phyloP scores from a whole-genome alignment of 2,797 vertebrate species.

The Tympanoctomys barrerae region DNA sequence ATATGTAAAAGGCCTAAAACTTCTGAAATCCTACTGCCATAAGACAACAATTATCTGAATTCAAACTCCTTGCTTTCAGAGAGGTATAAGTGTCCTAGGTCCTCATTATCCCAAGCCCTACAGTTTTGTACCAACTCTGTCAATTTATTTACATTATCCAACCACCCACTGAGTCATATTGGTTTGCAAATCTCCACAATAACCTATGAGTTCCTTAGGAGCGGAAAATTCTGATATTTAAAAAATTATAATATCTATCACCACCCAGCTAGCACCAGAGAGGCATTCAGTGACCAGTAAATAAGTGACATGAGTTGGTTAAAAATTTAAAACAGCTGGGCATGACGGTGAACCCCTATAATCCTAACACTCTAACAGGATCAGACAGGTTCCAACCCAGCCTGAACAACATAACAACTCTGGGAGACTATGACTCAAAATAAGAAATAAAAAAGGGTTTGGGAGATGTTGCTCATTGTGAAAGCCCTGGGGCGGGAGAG shows the following conservation, averaged over 20 bases:
- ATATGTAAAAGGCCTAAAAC: not conserved
- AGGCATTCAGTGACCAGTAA: not conserved
- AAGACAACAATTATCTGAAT: not conserved
- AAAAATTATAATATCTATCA: not conserved
- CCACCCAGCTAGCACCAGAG: not conserved
- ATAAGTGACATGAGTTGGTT: not conserved
- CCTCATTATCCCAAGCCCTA: not conserved
- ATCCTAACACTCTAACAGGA: not conserved
- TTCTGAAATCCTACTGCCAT: not conserved
- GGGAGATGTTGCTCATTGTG: not conserved
- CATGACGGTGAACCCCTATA: not conserved
- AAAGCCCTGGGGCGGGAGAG: not conserved
- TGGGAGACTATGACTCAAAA: not conserved
- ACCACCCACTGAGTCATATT: not conserved
- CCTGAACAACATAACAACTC: not conserved
- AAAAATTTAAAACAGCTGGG: not conserved
- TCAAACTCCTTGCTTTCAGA: not conserved
- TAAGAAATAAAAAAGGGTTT: not conserved
- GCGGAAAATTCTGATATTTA: not conserved
- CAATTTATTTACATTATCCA: slow-evolving; percentile 14
- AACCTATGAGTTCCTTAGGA: slow-evolving; percentile 5
- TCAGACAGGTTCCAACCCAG: not conserved
- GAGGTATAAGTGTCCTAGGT: not conserved
- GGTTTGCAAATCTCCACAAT: slow-evolving; percentile 14
- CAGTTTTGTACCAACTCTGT: not conserved